Evolutionary conservation across 2,888 invertebrate genomes (phyloP), one percentile per base, ranked within the genome.

Genomic region (Drosophila diplacantha): DNA sequence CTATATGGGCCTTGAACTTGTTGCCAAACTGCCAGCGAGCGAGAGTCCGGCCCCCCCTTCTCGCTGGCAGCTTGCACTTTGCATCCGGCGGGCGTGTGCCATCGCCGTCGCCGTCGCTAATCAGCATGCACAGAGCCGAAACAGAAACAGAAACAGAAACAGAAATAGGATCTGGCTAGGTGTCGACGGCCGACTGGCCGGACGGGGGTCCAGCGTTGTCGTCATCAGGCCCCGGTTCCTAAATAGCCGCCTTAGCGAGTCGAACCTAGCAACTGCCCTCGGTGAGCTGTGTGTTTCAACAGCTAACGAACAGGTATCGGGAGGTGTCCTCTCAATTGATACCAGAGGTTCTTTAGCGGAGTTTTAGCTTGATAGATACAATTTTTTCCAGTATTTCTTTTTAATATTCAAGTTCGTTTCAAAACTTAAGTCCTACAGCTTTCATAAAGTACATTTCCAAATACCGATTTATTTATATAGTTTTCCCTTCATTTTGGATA

Each of bases 191-290:
- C 54, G 24, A 34, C 34, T 52, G 18, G 52, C 54, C 54, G 35
- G 54, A 55, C 34, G 34, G 53, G 26, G 54, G 54, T 54, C 54
- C 54, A 54, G 35, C 24, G 37, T 14, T 16, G 38, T 11, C 60
- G 46, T 58, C 59, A 63, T 79, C 76, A 71, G 80, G 80, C 80
- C 74, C 80, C 80, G 80, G 55, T 61, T 62, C 50, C 63, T 18
- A 22, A 58, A 41, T n/a, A 18, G 56, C 14, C 55, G 24, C 29
- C 38, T 43, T 22, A 2, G 31, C 38, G 44, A 24, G 29, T 35
- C n/a, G n/a, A 29, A 20, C 16, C 12, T 53, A 22, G 35, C 54
- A 55, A 54, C 54, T n/a, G 39, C 9, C 31, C n/a, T 20, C 20
- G 6, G 9, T 0, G 9, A 20, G 20, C 11, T 2, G 3, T 6